A percentile compares a stretch with the other conserved stretches of the same genome.
phyloP scores from a whole-genome alignment of 2,888 invertebrate species.

The Seira sanloemensis region DNA sequence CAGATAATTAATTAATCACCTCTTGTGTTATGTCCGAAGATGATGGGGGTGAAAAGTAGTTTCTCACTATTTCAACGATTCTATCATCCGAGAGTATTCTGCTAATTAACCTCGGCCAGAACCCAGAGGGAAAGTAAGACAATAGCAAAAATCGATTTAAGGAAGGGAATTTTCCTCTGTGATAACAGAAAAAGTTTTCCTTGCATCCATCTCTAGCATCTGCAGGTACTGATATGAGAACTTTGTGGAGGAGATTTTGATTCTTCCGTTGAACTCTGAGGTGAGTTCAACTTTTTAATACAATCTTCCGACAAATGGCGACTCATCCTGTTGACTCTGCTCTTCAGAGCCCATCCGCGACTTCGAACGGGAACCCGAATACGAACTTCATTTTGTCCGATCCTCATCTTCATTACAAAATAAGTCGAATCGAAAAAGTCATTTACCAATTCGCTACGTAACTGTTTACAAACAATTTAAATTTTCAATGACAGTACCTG shows the following conservation, averaged over 20 bases:
- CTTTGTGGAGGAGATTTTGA: conserved; percentile 33
- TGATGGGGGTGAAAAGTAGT: conserved; percentile 82
- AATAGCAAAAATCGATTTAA: conserved; percentile 85
- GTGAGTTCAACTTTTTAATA: conserved; percentile 58
- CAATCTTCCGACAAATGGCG: conserved; percentile 70
- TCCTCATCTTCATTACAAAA: conserved; percentile 67
- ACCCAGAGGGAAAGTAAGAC: conserved; percentile 98
- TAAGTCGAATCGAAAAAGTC: background rate
- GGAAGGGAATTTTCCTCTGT: conserved; percentile 64
- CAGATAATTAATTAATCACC: conserved; percentile 27
- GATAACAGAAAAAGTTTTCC: conserved; percentile 51
- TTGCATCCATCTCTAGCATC: conserved; percentile 12
- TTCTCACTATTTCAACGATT: conserved; percentile 86
- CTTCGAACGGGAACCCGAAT: conserved; percentile 81
- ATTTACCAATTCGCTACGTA: too few relatives aligned
- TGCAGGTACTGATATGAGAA: background rate
- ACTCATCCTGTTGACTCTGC: conserved; percentile 68
- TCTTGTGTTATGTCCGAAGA: conserved; percentile 70
- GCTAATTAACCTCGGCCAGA: conserved; percentile 93
- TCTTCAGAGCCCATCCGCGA: conserved; percentile 81
- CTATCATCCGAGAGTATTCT: conserved; percentile 93
- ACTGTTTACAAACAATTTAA: conserved; percentile 52
- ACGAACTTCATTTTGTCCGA: conserved; percentile 72
- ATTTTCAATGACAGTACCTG: conserved; percentile 77
- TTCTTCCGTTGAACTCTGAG: conserved; percentile 43